Conservation (phyloP, 2,797 vertebrate species). For the Acipenser ruthenus region DNA sequence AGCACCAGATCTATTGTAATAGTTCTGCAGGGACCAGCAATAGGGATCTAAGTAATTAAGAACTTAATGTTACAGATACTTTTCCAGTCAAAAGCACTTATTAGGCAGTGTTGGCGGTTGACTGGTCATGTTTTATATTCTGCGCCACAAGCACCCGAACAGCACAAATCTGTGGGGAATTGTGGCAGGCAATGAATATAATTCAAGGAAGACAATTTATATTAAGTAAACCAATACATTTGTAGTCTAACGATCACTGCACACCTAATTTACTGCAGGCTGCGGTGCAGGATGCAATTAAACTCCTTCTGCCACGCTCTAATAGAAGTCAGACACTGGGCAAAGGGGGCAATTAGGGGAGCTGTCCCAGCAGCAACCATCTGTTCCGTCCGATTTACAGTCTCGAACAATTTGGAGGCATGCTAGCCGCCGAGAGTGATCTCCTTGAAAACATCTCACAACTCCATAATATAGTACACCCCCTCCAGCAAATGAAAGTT, state of each 20-base stretch:
- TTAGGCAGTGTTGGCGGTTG: neutral
- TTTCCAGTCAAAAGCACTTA: slow-evolving; percentile 1
- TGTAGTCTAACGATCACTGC: slow-evolving; percentile 17
- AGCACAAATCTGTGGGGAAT: neutral
- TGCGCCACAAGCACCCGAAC: neutral
- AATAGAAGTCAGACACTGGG: slow-evolving; percentile 22
- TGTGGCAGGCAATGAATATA: slow-evolving; percentile 4
- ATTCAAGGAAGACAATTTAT: slow-evolving; percentile 2
- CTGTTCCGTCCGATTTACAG: slow-evolving; percentile 21
- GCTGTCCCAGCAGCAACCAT: slow-evolving; percentile 20
- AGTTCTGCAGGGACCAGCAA: neutral
- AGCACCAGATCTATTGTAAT: neutral
- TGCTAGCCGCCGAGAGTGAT: too few species aligned
- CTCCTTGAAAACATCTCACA: too few species aligned
- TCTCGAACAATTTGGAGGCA: neutral
- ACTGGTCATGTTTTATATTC: neutral
- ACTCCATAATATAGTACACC: too few species aligned
- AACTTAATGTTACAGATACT: neutral
- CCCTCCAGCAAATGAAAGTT: too few species aligned
- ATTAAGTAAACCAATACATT: slow-evolving; percentile 6
- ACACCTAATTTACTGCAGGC: slow-evolving; percentile 20
- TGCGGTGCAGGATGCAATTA: slow-evolving; percentile 19
- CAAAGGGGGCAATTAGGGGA: slow-evolving; percentile 17
- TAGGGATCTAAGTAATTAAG: neutral
- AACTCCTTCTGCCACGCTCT: slow-evolving; percentile 17